Percentiles rank a stretch among this genome's conserved stretches.
Conservation (phyloP, 2,888 invertebrate species). For the Antitype chi region DNA sequence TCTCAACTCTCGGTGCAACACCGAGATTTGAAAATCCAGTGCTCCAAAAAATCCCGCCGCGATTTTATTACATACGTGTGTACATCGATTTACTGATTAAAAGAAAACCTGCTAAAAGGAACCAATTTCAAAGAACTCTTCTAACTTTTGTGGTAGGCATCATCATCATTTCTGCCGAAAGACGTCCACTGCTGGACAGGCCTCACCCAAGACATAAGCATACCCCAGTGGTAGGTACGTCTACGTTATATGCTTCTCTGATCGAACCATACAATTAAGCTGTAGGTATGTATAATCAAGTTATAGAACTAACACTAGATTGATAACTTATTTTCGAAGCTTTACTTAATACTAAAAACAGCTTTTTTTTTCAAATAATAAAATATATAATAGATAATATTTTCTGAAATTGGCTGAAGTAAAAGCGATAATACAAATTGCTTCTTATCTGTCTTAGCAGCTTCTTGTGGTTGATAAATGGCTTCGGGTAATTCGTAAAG, state of each 20-base stretch:
- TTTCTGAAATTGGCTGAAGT: constrained; percentile 15
- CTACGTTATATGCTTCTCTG: not conserved
- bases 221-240: not conserved
- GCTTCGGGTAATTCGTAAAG: not conserved
- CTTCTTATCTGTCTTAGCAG: constrained; percentile 12
- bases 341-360: not conserved
- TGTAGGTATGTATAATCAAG: not conserved
- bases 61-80: too few relatives aligned
- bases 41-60: too few relatives aligned
- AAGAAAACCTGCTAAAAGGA: not conserved
- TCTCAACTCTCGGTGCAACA: too few relatives aligned
- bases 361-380: not conserved
- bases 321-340: not conserved
- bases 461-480: constrained; percentile 10
- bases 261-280: not conserved
- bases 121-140: not conserved
- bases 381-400: not conserved
- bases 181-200: too few relatives aligned
- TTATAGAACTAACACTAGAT: not conserved
- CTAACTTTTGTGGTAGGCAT: not conserved
- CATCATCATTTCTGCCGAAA: too few relatives aligned
- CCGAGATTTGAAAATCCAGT: too few relatives aligned
- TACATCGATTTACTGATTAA: not conserved
- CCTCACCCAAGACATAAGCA: too few relatives aligned
- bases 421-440: constrained; percentile 25